A percentile compares a stretch with the other conserved stretches of the same genome.
Conservation (phyloP, 2,113 vertebrate species). For the Ochotona princeps region DNA sequence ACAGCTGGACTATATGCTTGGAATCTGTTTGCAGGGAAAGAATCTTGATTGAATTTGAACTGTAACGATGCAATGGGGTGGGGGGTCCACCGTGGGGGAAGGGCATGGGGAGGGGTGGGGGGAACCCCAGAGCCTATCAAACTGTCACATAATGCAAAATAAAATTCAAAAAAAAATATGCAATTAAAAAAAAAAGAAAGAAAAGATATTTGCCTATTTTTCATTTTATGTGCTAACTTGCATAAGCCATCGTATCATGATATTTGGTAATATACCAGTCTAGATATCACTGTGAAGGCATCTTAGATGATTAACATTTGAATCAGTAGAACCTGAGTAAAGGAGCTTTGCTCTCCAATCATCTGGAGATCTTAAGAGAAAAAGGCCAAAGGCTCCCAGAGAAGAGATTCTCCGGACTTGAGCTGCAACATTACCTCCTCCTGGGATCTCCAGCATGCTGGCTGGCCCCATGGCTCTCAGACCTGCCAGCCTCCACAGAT, state of each 20-base stretch:
- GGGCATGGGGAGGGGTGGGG: too few species aligned
- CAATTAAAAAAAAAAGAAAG: too few species aligned
- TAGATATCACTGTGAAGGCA: background rate
- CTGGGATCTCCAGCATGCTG: background rate
- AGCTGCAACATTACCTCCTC: background rate
- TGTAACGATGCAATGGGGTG: too few species aligned
- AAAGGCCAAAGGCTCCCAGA: background rate
- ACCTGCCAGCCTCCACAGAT: background rate
- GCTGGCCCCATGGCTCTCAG: background rate
- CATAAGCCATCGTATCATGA: background rate
- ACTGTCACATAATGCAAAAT: too few species aligned
- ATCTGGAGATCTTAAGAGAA: background rate
- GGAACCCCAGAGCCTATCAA: too few species aligned
- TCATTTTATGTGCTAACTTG: background rate
- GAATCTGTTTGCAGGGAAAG: too few species aligned
- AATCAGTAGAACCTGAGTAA: background rate
- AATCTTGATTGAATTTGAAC: too few species aligned
- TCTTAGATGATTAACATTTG: conserved; percentile 1
- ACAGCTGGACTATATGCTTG: too few species aligned
- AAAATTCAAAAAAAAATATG: too few species aligned
- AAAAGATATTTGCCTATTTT: background rate
- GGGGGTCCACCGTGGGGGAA: too few species aligned
- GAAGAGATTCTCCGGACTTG: background rate
- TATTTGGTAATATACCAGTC: background rate
- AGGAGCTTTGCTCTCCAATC: background rate